Conservation (phyloP, 1,140 invertebrate genomes). For the Maniola jurtina region DNA sequence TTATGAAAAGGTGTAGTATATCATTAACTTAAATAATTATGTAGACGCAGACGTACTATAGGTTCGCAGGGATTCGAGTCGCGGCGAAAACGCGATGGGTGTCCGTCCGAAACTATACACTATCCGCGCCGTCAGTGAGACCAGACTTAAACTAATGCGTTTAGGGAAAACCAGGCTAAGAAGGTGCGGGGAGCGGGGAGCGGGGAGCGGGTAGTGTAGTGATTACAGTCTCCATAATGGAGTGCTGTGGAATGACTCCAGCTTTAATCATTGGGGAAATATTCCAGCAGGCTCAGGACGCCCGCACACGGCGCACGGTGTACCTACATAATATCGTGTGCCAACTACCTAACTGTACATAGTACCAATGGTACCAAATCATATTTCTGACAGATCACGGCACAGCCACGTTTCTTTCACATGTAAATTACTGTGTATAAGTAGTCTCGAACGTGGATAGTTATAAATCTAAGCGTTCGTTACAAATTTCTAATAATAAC, state of each 20-base stretch:
- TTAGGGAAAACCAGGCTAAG: constrained; percentile 12
- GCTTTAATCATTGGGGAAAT: constrained; percentile 75
- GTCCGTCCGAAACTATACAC: constrained; percentile 19
- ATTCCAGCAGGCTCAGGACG: constrained; percentile 27
- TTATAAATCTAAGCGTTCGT: too few relatives aligned
- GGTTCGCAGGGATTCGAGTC: constrained; percentile 27
- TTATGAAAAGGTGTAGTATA: constrained; percentile 70
- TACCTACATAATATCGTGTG: too few relatives aligned
- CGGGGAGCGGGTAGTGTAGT: constrained; percentile 12
- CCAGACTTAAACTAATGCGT: constrained; percentile 11
- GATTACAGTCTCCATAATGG: constrained; percentile 72
- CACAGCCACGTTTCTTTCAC: too few relatives aligned
- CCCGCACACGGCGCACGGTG: constrained; percentile 15
- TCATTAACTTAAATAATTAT: constrained; percentile 76
- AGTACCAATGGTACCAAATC: too few relatives aligned
- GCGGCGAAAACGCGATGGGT: constrained; percentile 16
- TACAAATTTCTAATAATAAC: too few relatives aligned
- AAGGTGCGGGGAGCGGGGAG: constrained; percentile 44
- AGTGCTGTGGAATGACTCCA: constrained; percentile 52
- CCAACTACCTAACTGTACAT: too few relatives aligned
- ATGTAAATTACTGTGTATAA: too few relatives aligned
- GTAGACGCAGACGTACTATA: too few relatives aligned
- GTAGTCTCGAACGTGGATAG: too few relatives aligned
- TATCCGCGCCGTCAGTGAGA: not conserved
- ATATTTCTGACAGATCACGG: too few relatives aligned